Conservation (phyloP, 2,797 vertebrate species). For the Acrocephalus scirpaceus region DNA sequence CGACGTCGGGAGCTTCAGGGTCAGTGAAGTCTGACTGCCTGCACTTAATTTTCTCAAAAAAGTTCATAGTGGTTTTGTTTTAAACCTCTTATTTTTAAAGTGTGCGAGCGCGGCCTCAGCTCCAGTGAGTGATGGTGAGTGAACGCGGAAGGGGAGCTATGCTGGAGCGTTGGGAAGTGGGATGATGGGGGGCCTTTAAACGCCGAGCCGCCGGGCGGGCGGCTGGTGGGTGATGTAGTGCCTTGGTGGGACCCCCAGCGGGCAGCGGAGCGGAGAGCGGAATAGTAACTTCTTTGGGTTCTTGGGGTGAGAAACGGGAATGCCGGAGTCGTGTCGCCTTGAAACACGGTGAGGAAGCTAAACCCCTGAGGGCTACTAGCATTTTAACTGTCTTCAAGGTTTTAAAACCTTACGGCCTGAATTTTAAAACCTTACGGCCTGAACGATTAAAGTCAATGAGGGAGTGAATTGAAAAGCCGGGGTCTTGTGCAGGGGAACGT, state of each 20-base stretch:
- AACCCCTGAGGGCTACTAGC: fast-evolving
- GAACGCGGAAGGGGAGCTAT: fast-evolving
- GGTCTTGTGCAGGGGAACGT: fast-evolving
- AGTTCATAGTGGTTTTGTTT: neutral
- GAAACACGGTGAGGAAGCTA: fast-evolving
- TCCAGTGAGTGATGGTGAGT: constrained; percentile 25
- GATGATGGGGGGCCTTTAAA: fast-evolving
- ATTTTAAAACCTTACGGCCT: neutral
- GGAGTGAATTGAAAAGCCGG: fast-evolving
- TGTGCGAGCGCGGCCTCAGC: neutral
- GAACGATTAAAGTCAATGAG: too few relatives aligned
- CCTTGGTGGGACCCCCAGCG: fast-evolving
- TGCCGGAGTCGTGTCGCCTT: fast-evolving
- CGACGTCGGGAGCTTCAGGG: fast-evolving
- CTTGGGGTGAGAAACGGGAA: fast-evolving
- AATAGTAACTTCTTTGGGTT: fast-evolving
- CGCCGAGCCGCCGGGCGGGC: fast-evolving
- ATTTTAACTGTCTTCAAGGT: fast-evolving
- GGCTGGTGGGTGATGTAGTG: fast-evolving
- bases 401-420: neutral
- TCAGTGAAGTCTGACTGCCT: fast-evolving
- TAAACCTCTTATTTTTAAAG: neutral
- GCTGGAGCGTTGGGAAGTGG: neutral
- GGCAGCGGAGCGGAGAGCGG: fast-evolving
- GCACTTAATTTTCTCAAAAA: neutral